Conservation (phyloP, 23 tunicate species). For the Halocynthia aurantium region DNA sequence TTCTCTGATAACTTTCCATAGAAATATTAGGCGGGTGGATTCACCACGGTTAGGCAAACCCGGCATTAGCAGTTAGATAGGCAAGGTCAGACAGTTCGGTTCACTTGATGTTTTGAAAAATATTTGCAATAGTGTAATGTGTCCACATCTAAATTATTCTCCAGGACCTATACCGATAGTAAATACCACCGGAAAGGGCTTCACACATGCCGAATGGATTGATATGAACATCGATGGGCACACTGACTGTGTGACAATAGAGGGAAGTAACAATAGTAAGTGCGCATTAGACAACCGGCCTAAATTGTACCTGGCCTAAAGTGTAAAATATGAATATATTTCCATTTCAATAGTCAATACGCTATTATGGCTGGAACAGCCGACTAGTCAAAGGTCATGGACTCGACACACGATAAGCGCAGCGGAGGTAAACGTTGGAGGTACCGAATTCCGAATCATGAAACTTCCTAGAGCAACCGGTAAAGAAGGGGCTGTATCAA, state of each 20-base stretch:
- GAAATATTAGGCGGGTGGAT: too few species aligned
- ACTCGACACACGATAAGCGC: constrained; percentile 37
- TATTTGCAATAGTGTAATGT: not conserved
- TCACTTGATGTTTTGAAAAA: not conserved
- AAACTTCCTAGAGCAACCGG: constrained; percentile 7
- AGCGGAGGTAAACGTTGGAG: constrained; percentile 56
- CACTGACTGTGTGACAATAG: constrained; percentile 70
- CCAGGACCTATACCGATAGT: constrained; percentile 69
- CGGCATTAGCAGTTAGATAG: not conserved
- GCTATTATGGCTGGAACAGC: constrained; percentile 84
- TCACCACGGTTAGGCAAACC: not conserved
- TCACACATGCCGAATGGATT: constrained; percentile 82
- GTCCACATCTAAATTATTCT: not conserved
- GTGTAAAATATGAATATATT: not conserved
- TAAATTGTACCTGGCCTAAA: not conserved
- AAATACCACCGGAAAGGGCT: constrained; percentile 40
- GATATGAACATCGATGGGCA: constrained; percentile 88
- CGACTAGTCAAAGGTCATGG: constrained; percentile 53
- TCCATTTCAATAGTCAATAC: constrained; percentile 33
- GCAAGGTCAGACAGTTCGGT: not conserved
- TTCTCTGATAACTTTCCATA: too few species aligned
- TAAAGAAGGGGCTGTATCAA: constrained; percentile 1
- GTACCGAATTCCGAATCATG: constrained; percentile 75
- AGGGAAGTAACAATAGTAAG: constrained; percentile 49
- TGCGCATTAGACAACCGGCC: not conserved